Percentiles rank a stretch among this genome's conserved stretches.
Conservation (phyloP, 2,113 vertebrate species). For the Alethe diademata region DNA sequence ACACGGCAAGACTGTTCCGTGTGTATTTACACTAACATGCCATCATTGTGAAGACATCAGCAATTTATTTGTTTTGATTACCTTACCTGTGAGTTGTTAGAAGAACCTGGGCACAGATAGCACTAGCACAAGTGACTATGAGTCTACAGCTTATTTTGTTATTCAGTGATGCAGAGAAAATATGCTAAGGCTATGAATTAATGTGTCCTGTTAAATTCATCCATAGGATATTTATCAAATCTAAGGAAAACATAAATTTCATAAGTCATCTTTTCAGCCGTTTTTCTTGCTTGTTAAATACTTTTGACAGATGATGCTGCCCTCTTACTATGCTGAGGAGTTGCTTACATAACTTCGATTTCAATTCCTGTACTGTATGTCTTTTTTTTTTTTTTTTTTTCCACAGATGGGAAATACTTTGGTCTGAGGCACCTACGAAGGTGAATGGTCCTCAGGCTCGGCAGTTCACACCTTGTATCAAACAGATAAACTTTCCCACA, state of each 20-base stretch:
- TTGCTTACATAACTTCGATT: neutral
- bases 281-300: neutral
- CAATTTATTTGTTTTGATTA: neutral
- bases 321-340: neutral
- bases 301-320: neutral
- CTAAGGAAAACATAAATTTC: neutral
- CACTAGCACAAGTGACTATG: neutral
- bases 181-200: neutral
- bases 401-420: constrained; percentile 93
- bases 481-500: constrained; percentile 91
- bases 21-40: neutral
- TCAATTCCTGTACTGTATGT: neutral
- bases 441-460: constrained; percentile 88
- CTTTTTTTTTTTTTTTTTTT: neutral
- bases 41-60: neutral
- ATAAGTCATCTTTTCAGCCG: neutral
- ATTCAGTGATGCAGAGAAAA: neutral
- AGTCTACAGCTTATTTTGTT: neutral
- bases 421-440: constrained; percentile 90
- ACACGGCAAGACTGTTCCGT: neutral
- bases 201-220: neutral
- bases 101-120: neutral
- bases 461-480: constrained; percentile 93
- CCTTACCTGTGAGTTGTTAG: neutral
- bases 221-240: neutral